Base-by-base conservation (phyloP, 2,797 vertebrate species). In the Sebastes minor region DNA sequence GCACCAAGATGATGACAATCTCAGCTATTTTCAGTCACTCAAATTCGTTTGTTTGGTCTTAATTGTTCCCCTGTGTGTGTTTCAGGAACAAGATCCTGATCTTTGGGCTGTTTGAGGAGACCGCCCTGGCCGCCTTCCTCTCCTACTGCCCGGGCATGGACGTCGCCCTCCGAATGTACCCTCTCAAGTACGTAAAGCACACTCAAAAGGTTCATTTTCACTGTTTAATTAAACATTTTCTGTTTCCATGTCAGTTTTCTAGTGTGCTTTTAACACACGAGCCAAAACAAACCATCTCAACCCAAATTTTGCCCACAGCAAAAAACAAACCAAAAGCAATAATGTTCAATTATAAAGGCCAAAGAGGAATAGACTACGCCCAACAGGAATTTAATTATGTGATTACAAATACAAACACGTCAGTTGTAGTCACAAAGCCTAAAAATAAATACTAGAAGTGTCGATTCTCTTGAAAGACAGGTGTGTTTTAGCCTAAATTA, bases 91-190 rank as follows among this genome's bases (percentile, higher is more conserved):
- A 98, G 95, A 99, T 99, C 89, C 95, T 99, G 78, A 99, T 99
- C 93, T 99, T 99, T 75, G 98, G 98, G 42, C 96, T 99, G 89
- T 99, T 99, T 82, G 98, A 99, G 90, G 98, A 99, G 93, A 99
- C 98, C 0, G 97, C 98, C 57, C 91, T 98, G 56, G 98, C 98
- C 55, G 97, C 98, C 30, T 99, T 99, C 94, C 95, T 99, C 23
- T 99, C 98, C 23, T 99, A 99, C 89, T 99, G 97, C 91, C 98
- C 97, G 2, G 98, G 98, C 38, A 99, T 99, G 98, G 98, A 97
- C 38, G 95, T 99, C 0, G 98, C 98, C 63, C 96, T 99, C 71
- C 96, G 98, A 92, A 99, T 99, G 98, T 99, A 98, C 82, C 97
- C 98, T 67, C 97, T 99, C 75, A 98, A 98, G 98, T 99, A 92